Percentiles rank a stretch among this genome's conserved stretches.
Conservation (phyloP, 2,888 invertebrate species). For the Lepidochrysops patricia region DNA sequence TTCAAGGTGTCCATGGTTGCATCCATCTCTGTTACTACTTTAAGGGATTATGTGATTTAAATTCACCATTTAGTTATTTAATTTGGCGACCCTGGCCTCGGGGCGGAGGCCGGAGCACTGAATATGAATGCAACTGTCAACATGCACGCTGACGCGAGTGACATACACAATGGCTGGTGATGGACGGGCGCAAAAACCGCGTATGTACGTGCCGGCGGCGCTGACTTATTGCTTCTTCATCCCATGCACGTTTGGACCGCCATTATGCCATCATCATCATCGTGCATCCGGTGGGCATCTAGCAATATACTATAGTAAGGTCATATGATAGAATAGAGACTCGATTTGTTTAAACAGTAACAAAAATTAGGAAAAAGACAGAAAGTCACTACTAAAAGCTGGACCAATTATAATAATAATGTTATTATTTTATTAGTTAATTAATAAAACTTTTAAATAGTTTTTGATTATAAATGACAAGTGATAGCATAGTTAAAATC, state of each 20-base stretch:
- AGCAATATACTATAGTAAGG: no score
- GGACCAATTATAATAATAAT: no score
- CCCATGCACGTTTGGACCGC: conserved; percentile 4
- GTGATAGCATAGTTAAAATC: no score
- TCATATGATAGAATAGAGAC: no score
- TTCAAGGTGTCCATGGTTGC: no score
- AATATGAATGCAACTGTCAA: conserved; percentile 40
- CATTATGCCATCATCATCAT: background rate
- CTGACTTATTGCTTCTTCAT: conserved; percentile 15
- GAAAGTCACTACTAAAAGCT: no score
- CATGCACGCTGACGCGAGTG: conserved; percentile 37
- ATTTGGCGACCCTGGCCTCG: conserved; percentile 19
- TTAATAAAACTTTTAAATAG: no score
- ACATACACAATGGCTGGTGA: conserved; percentile 30
- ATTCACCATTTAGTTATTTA: conserved; percentile 19
- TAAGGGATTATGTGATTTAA: conserved; percentile 17
- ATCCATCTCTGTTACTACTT: no score
- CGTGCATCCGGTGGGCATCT: background rate
- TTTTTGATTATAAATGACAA: no score
- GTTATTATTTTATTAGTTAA: no score
- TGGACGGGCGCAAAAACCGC: conserved; percentile 29
- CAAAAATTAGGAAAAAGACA: no score
- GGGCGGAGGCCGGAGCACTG: conserved; percentile 22
- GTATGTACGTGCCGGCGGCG: conserved; percentile 22
- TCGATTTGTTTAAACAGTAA: no score